phyloP scores from a whole-genome alignment of 2,888 invertebrate genomes.

The Unio pictorum region DNA sequence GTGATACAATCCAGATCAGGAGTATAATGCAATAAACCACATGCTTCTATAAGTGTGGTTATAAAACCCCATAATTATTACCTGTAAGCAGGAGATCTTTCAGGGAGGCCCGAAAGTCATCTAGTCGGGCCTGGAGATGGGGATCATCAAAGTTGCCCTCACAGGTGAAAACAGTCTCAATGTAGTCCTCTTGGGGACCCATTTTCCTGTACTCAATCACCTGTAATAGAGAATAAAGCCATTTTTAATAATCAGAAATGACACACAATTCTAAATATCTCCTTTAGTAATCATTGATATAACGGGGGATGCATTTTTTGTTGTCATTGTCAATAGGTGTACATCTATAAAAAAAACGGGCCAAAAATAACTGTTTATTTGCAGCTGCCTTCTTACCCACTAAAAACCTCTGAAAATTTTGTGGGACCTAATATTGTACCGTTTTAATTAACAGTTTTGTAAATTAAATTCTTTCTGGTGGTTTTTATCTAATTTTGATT shows the following conservation, averaged over 20 bases:
- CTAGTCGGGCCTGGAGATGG: slow-evolving; percentile 86
- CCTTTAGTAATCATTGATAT: no score
- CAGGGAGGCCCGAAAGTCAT: slow-evolving; percentile 83
- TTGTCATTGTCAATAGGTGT: no score
- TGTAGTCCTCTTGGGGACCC: slow-evolving; percentile 74
- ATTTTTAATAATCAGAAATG: background rate
- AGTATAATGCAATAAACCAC: no score
- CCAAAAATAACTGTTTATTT: background rate
- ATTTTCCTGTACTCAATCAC: slow-evolving; percentile 49
- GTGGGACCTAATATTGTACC: no score
- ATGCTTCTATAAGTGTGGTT: no score
- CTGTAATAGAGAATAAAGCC: slow-evolving; percentile 18
- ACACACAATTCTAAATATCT: background rate
- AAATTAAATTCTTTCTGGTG: no score
- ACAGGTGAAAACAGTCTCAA: slow-evolving; percentile 89
- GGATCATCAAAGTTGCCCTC: slow-evolving; percentile 92
- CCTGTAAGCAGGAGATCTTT: slow-evolving; percentile 85
- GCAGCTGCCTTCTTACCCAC: background rate
- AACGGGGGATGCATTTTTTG: no score
- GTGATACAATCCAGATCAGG: no score
- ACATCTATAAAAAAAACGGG: no score
- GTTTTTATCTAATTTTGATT: no score
- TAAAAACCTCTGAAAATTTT: no score
- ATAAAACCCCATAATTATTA: slow-evolving; percentile 67
- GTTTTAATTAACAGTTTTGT: no score